A percentile compares a stretch with the other conserved stretches of the same genome.
These are phyloP conservation scores for Zapus hudsonius DNA, from an alignment of 2,113 vertebrate species.

Conservation along the genomic window DNA sequence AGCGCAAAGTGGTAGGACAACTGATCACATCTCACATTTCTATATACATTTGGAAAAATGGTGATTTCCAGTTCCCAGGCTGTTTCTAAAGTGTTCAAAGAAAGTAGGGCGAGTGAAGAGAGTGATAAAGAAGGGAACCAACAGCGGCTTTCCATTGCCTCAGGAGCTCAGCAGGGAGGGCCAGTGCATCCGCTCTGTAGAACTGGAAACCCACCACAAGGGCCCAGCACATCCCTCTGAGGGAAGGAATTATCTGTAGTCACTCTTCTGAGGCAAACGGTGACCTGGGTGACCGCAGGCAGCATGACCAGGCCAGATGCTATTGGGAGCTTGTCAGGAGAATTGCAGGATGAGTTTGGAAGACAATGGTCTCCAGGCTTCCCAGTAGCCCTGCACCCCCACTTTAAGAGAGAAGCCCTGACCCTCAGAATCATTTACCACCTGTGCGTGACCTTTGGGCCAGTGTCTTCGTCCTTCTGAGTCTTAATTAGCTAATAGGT, in stretches of 20 bases:
- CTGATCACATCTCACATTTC: background rate
- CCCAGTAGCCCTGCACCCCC: background rate
- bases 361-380: background rate
- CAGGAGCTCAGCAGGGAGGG: background rate
- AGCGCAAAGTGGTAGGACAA: background rate
- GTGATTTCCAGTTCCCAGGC: conserved; percentile 41
- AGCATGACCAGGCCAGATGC: background rate
- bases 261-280: background rate
- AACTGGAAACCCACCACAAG: background rate
- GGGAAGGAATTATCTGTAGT: background rate
- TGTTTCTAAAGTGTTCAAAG: background rate
- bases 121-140: background rate
- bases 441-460: background rate
- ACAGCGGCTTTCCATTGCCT: background rate
- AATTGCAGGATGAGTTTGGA: background rate
- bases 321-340: background rate
- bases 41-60: background rate
- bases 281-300: background rate
- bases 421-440: background rate
- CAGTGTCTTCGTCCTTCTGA: background rate
- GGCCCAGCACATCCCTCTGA: background rate
- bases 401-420: background rate
- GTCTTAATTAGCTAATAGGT: background rate
- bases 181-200: background rate
- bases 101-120: conserved; percentile 1